Evolutionary conservation across 1,140 invertebrate species (phyloP), one percentile per base, ranked within the genome.

Genomic region (Berghia stephanieae): DNA sequence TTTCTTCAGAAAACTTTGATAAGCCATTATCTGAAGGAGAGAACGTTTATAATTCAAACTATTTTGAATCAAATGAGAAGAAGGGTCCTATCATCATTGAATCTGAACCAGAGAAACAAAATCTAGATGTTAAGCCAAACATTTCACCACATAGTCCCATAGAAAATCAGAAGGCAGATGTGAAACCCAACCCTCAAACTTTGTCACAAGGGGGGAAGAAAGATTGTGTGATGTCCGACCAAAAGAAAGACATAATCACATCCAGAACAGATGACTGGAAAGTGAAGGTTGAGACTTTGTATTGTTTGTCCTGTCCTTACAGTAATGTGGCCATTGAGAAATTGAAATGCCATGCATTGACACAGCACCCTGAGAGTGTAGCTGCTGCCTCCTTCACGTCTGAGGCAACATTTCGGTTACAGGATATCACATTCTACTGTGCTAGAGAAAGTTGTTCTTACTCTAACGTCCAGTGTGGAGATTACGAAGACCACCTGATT

Each of bases 361-460:
- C 42, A 34, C 74, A 76, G 40, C 74, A 76, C 38, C 74, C 74
- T 3, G 40, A 67, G 1, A 63, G 74, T 2, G 60, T 63, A 3
- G 63, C 74, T 36, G 74, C 44, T 1, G 57, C 49, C 40, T 49
- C 74, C 10, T 76, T 46, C 34, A 76, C 43, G 43, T 44, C 60
- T 13, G 57, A 24, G 13, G 2, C 0, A 63, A 24, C 36, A 43
- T 27, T 42, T n/a, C n/a, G n/a, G n/a, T n/a, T n/a, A n/a, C 36
- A 44, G 38, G 74, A 76, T 49, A 34, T 76, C 43, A 67, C 74
- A n/a, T 76, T 76, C 42, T 76, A 67, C 34, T 76, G 74, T 68
- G 63, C 68, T 3, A 67, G 40, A 27, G 74, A 76, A 38, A 43
- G 46, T n/a, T 76, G 74, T 44, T 44, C 24, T n/a, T 43, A 67